These are phyloP conservation scores for Listronotus oregonensis DNA, from an alignment of 1,140 invertebrate species.

Conservation along the genomic window DNA sequence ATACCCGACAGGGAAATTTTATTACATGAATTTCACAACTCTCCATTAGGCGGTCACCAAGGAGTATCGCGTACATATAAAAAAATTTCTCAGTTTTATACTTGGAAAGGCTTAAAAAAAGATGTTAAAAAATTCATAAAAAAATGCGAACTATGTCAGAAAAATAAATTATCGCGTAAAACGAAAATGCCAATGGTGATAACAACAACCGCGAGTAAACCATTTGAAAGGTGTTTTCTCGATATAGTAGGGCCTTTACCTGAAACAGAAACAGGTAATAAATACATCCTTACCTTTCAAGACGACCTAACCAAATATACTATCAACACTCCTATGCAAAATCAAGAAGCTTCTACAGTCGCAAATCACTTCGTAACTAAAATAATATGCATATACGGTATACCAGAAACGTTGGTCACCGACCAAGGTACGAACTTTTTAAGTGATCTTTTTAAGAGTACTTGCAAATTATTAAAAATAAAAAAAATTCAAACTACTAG, in stretches of 20 bases:
- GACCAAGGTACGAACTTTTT: no score
- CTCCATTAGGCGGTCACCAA: not conserved
- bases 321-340: slow-evolving; percentile 37
- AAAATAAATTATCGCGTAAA: slow-evolving; percentile 13
- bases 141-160: slow-evolving; percentile 35
- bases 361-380: no score
- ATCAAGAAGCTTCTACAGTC: slow-evolving; percentile 40
- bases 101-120: slow-evolving; percentile 36
- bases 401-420: no score
- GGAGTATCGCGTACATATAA: not conserved
- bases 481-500: no score
- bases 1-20: not conserved
- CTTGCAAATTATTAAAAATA: no score
- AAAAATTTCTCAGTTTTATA: not conserved
- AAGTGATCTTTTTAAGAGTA: no score
- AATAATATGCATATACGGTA: no score
- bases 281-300: slow-evolving; percentile 53
- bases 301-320: slow-evolving; percentile 45
- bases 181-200: slow-evolving; percentile 43
- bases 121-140: slow-evolving; percentile 34
- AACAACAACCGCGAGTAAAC: slow-evolving; percentile 41
- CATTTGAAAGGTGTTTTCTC: not conserved
- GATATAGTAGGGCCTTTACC: slow-evolving; percentile 24
- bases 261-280: slow-evolving; percentile 39
- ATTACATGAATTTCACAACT: slow-evolving; percentile 3